phyloP scores from a whole-genome alignment of 2,888 invertebrate species.

The Agrilus biguttatus region DNA sequence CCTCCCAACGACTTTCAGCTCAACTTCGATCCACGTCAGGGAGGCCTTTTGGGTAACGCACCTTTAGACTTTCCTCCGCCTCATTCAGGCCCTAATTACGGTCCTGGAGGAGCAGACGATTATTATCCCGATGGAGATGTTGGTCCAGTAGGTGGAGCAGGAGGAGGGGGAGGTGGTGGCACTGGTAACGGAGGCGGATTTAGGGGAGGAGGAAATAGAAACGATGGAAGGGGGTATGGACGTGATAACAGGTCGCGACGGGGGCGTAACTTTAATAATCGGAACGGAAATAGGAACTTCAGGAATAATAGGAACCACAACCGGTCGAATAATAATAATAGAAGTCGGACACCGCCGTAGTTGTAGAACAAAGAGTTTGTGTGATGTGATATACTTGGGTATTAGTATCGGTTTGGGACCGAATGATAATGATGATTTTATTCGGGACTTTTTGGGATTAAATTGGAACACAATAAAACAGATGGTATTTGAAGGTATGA shows the following conservation, averaged over 20 bases:
- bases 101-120: conserved; percentile 29
- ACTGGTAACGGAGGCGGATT: conserved; percentile 3
- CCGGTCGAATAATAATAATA: conserved; percentile 18
- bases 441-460: too few relatives aligned
- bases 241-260: conserved; percentile 6
- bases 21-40: conserved; percentile 27
- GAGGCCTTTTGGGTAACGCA: conserved; percentile 21
- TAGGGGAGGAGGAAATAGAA: conserved; percentile 2
- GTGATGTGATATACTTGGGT: too few relatives aligned
- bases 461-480: too few relatives aligned
- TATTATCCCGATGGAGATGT: conserved; percentile 24
- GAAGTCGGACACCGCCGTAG: conserved; percentile 24
- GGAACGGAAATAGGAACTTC: conserved; percentile 11
- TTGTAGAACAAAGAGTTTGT: not conserved
- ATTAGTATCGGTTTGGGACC: too few relatives aligned
- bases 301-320: conserved; percentile 12
- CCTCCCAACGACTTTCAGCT: conserved; percentile 25
- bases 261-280: conserved; percentile 6
- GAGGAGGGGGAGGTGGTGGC: conserved; percentile 7
- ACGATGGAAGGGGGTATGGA: conserved; percentile 5
- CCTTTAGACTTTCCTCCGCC: conserved; percentile 11
- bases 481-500: too few relatives aligned
- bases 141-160: not conserved
- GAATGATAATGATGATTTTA: too few relatives aligned
- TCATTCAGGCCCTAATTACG: conserved; percentile 13